Evolutionary conservation across 2,888 invertebrate species (phyloP).

Genomic region (Spodoptera littoralis): DNA sequence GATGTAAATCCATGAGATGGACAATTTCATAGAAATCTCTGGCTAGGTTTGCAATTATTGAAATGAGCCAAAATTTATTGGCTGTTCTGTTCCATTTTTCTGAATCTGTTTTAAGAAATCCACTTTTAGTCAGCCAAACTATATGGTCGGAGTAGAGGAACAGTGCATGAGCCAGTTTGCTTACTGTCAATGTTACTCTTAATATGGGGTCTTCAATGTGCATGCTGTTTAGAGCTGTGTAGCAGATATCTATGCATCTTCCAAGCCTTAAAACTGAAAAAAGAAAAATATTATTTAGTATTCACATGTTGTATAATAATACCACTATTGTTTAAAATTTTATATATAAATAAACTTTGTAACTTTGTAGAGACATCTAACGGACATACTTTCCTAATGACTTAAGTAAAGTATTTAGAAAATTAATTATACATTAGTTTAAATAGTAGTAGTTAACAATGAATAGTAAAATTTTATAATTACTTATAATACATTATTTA

Average conservation of each 20-base stretch:
- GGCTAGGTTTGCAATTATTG: slow-evolving; percentile 93
- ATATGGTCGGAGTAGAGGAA: slow-evolving; percentile 96
- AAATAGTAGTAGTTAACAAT: no score
- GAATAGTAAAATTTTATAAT: no score
- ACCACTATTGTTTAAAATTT: no score
- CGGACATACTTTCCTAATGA: no score
- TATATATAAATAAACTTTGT: no score
- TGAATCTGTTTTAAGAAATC: slow-evolving; percentile 91
- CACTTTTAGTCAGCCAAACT: slow-evolving; percentile 94
- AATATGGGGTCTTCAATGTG: slow-evolving; percentile 92
- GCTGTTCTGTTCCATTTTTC: slow-evolving; percentile 93
- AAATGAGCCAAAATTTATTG: slow-evolving; percentile 95
- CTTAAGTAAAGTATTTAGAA: no score
- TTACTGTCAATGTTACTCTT: slow-evolving; percentile 92
- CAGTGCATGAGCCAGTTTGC: slow-evolving; percentile 93
- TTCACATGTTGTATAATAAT: no score
- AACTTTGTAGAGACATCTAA: no score
- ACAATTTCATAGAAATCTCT: slow-evolving; percentile 96
- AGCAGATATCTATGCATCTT: slow-evolving; percentile 94
- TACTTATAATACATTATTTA: no score
- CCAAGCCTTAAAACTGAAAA: slow-evolving; percentile 95
- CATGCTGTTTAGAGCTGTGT: slow-evolving; percentile 92
- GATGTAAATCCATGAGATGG: slow-evolving; percentile 88
- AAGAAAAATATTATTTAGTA: slow-evolving; percentile 29
- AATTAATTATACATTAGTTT: no score